phyloP scores from a whole-genome alignment of 1,140 invertebrate genomes.

The Ceratina australensis region DNA sequence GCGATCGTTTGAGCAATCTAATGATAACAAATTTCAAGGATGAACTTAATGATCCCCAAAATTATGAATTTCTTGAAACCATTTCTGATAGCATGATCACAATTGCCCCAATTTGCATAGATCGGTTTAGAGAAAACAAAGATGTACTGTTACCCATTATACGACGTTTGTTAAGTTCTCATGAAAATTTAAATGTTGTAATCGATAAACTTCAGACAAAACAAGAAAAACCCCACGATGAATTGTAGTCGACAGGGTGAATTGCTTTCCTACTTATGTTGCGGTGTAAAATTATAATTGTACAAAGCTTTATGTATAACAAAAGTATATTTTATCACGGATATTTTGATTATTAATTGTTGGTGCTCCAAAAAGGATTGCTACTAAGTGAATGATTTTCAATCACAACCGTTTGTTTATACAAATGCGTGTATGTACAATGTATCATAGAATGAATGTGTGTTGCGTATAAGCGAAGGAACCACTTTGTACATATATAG shows the following conservation, averaged over 20 bases:
- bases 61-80: slow-evolving; percentile 68
- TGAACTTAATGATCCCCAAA: slow-evolving; percentile 61
- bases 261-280: slow-evolving; percentile 8
- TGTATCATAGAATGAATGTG: slow-evolving; percentile 34
- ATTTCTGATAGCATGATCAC: slow-evolving; percentile 71
- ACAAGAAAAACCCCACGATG: slow-evolving; percentile 64
- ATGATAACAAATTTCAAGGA: slow-evolving; percentile 73
- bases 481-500: slow-evolving; percentile 48
- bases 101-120: slow-evolving; percentile 64
- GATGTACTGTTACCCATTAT: slow-evolving; percentile 60
- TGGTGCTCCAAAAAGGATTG: not conserved
- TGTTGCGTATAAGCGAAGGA: slow-evolving; percentile 5
- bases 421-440: slow-evolving; percentile 4
- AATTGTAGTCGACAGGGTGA: slow-evolving; percentile 51
- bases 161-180: slow-evolving; percentile 55
- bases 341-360: slow-evolving; percentile 2
- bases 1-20: slow-evolving; percentile 78
- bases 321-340: not conserved
- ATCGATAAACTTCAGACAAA: slow-evolving; percentile 53
- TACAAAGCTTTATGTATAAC: slow-evolving; percentile 14
- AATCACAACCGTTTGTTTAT: not conserved
- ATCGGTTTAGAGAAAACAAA: slow-evolving; percentile 58
- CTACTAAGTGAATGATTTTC: not conserved
- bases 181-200: slow-evolving; percentile 52
- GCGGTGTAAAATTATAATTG: slow-evolving; percentile 13